Base-by-base conservation (phyloP, 2,888 invertebrate species). In the Brassicogethes aeneus region DNA sequence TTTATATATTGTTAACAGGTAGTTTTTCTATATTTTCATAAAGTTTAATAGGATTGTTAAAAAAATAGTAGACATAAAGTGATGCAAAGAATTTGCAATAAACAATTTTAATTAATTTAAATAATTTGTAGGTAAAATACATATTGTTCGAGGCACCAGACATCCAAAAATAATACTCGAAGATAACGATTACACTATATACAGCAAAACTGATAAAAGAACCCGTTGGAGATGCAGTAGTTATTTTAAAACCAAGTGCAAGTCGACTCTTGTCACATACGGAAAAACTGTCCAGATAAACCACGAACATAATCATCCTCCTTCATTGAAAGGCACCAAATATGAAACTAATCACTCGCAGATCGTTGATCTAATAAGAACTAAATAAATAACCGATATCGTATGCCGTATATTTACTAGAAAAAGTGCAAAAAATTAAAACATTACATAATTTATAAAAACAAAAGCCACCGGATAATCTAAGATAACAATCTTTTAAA, bases 191-290 rank as follows among this genome's bases (percentile, higher is more conserved):
- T 54, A 44, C 38, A 45, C 47, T n/a, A 45, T 53, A 29, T 49
- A 54, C 37, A 40, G 36, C 8, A 53, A 47, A 39, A 40, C 42
- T 17, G 30, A 45, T 8, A 34, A 46, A 13, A 46, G 44, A 15
- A 55, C 51, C 2, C 52, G 54, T 45, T 55, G 54, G 54, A 44
- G 52, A 2, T 55, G 54, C 32, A 44, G 36, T 15, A 43, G 36
- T 14, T 55, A 55, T 39, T 47, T 44, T 34, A 48, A 46, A 36
- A 51, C 51, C 16, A 50, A 46, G 36, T 54, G 54, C 36, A 46
- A 46, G 13, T 34, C 40, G 5, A 35, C 40, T 3, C 34, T 45
- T 17, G 30, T 16, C 17, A 45, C 45, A 10, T 42, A 13, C 8
- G 40, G 40, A 2, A 44, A 42, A 34, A 37, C 48, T 5, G 50